Conservation (phyloP, 2,797 vertebrate genomes). For the Potorous gilbertii region DNA sequence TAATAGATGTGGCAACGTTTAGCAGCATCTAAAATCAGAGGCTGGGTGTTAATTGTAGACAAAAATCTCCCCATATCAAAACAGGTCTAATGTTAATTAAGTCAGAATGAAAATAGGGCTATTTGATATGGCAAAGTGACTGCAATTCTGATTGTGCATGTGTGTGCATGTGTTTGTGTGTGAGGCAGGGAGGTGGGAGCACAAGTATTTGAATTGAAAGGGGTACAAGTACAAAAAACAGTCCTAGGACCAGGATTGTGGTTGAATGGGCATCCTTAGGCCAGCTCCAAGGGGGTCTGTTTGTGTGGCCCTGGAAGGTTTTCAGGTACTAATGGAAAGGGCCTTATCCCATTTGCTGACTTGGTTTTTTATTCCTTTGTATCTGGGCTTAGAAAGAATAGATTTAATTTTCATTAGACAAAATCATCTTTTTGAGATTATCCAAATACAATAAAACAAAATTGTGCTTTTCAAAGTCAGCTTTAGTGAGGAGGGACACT, state of each 20-base stretch:
- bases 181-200: not conserved
- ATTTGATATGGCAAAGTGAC: not conserved
- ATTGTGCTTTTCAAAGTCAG: not conserved
- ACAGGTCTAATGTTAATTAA: conserved; percentile 24
- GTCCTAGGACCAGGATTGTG: not conserved
- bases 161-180: not conserved
- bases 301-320: not conserved
- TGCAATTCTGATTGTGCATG: not conserved
- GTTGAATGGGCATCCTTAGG: conserved; percentile 24
- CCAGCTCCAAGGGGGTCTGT: not conserved
- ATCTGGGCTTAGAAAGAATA: not conserved
- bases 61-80: conserved; percentile 36
- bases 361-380: not conserved
- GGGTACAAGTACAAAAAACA: not conserved
- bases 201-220: not conserved
- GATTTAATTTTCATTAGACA: conserved; percentile 30
- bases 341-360: not conserved
- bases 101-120: conserved; percentile 15
- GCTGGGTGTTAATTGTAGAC: conserved; percentile 46
- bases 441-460: conserved; percentile 41
- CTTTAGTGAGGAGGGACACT: not conserved
- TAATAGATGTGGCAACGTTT: conserved; percentile 49
- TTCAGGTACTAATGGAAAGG: not conserved
- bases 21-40: conserved; percentile 50
- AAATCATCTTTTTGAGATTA: conserved; percentile 19